Evolutionary conservation across 2,888 invertebrate genomes (phyloP).

Genomic region (Lymantria monacha): DNA sequence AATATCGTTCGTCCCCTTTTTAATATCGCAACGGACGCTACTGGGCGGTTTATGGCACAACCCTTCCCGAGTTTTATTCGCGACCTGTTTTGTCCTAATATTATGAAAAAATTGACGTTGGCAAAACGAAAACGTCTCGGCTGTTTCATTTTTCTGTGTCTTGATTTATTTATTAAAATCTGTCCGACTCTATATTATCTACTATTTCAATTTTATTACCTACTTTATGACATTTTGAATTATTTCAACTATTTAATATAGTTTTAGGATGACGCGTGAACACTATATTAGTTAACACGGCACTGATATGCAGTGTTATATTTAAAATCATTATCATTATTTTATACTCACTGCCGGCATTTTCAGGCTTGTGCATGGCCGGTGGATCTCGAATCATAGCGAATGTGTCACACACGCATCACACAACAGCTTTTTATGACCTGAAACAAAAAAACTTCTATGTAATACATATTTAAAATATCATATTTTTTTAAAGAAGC

Average conservation of each 20-base stretch:
- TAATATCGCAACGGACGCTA: conserved; percentile 80
- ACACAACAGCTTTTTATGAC: conserved; percentile 43
- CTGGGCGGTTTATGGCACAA: conserved; percentile 80
- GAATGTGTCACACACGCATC: conserved; percentile 71
- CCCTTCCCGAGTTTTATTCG: conserved; percentile 81
- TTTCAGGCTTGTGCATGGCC: conserved; percentile 80
- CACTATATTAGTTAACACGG: too few relatives aligned
- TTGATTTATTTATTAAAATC: conserved; percentile 19
- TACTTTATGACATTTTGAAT: too few relatives aligned
- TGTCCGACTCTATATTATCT: not conserved
- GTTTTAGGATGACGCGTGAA: too few relatives aligned
- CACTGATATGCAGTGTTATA: too few relatives aligned
- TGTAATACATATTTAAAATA: not conserved
- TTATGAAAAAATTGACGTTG: conserved; percentile 79
- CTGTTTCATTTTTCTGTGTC: conserved; percentile 50
- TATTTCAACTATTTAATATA: too few relatives aligned
- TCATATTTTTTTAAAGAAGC: not conserved
- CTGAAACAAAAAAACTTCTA: conserved; percentile 48
- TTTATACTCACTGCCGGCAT: conserved; percentile 62
- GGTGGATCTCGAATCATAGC: conserved; percentile 80
- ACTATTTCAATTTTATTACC: too few relatives aligned
- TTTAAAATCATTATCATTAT: not conserved
- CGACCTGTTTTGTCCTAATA: conserved; percentile 81
- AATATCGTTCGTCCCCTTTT: conserved; percentile 82
- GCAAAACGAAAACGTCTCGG: conserved; percentile 63